Conservation (phyloP, 2,797 vertebrate genomes). For the Potorous gilbertii region DNA sequence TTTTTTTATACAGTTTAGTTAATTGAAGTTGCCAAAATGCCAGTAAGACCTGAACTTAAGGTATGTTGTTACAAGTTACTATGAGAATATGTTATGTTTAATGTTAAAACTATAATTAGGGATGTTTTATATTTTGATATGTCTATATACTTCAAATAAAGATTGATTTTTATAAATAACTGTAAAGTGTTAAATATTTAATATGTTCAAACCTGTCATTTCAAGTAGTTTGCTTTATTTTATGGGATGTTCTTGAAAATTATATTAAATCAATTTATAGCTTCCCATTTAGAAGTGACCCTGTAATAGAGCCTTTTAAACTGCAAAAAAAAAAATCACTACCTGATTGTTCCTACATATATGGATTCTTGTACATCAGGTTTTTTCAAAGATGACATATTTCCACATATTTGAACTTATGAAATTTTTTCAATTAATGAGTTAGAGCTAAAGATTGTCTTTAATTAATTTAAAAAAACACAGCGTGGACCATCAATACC, state of each 20-base stretch:
- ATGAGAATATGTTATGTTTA: background rate
- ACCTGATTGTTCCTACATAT: background rate
- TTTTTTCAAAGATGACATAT: background rate
- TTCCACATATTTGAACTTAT: constrained; percentile 19
- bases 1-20: constrained; percentile 55
- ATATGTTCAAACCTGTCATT: constrained; percentile 31
- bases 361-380: constrained; percentile 27
- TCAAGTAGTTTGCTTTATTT: constrained; percentile 22
- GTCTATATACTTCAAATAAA: constrained; percentile 45
- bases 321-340: constrained; percentile 18
- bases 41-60: constrained; percentile 78
- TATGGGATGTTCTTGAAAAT: constrained; percentile 40
- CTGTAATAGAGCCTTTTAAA: constrained; percentile 34
- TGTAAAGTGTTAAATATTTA: constrained; percentile 3
- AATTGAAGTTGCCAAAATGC: constrained; percentile 79
- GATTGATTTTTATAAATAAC: background rate
- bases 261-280: constrained; percentile 39
- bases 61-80: constrained; percentile 75
- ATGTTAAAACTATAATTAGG: constrained; percentile 52
- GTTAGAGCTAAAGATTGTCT: constrained; percentile 1
- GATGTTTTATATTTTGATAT: constrained; percentile 30
- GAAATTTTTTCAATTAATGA: constrained; percentile 32
- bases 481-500: background rate
- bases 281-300: background rate
- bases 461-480: background rate